Percentiles rank a stretch among this genome's conserved stretches.
phyloP scores from a whole-genome alignment of 2,888 invertebrate species.

The Eristalinus aeneus region DNA sequence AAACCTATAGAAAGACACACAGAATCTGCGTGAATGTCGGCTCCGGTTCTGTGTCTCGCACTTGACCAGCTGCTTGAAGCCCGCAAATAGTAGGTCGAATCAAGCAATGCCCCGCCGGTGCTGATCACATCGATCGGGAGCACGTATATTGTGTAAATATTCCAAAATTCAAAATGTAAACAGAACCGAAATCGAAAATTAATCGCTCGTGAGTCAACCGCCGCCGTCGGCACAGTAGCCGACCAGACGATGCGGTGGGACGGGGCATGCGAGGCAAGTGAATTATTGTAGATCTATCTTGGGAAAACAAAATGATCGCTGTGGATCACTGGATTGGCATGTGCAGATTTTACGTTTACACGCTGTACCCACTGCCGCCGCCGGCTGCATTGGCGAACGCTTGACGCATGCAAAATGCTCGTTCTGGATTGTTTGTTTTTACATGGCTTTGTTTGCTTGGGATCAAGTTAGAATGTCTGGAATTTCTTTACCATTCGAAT shows the following conservation, averaged over 20 bases:
- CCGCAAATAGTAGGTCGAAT: constrained; percentile 10
- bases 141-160: constrained; percentile 59
- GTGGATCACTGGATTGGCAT: constrained; percentile 32
- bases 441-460: constrained; percentile 50
- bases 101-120: constrained; percentile 1
- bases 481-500: constrained; percentile 4
- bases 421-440: constrained; percentile 39
- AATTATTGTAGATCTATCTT: constrained; percentile 35
- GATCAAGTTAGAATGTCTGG: constrained; percentile 21
- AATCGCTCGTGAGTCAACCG: constrained; percentile 61
- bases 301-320: not conserved
- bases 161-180: constrained; percentile 59
- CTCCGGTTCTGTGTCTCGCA: not conserved
- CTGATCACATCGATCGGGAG: constrained; percentile 49
- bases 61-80: constrained; percentile 21
- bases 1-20: not conserved
- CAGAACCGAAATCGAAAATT: constrained; percentile 58
- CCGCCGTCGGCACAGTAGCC: not conserved
- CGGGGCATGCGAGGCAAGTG: constrained; percentile 37
- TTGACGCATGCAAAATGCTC: constrained; percentile 21
- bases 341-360: constrained; percentile 27
- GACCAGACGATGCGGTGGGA: constrained; percentile 2
- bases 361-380: not conserved
- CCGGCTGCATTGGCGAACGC: constrained; percentile 32
- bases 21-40: constrained; percentile 5